These are phyloP conservation scores for Phoxinus phoxinus DNA, from an alignment of 2,113 vertebrate genomes.

Conservation along the genomic window DNA sequence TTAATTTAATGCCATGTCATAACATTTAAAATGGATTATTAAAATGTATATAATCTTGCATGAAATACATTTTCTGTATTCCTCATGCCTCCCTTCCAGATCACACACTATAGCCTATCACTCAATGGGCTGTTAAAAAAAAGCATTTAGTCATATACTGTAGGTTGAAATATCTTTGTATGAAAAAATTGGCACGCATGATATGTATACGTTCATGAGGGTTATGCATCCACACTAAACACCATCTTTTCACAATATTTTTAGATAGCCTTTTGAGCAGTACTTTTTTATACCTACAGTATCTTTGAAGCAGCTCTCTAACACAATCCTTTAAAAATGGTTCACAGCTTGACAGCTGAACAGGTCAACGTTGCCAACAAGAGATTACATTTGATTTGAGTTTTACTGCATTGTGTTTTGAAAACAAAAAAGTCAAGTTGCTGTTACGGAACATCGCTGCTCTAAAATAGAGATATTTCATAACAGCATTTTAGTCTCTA, in stretches of 20 bases:
- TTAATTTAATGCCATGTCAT: no score
- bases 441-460: not conserved
- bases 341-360: not conserved
- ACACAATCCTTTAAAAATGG: slow-evolving; percentile 12
- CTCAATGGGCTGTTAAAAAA: not conserved
- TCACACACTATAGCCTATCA: not conserved
- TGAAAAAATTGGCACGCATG: not conserved
- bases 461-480: not conserved
- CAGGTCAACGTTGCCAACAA: not conserved
- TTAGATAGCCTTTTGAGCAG: not conserved
- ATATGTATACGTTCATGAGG: not conserved
- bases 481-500: slow-evolving; percentile 5
- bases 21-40: no score
- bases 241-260: not conserved
- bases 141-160: not conserved
- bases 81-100: not conserved
- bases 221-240: not conserved
- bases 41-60: no score
- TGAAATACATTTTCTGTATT: not conserved
- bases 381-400: not conserved
- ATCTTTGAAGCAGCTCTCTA: not conserved
- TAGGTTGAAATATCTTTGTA: not conserved
- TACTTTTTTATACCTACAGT: not conserved
- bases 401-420: not conserved
- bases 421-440: not conserved